A percentile compares a stretch with the other conserved stretches of the same genome.
phyloP scores from a whole-genome alignment of 2,113 vertebrate species.

The Meleagris gallopavo region DNA sequence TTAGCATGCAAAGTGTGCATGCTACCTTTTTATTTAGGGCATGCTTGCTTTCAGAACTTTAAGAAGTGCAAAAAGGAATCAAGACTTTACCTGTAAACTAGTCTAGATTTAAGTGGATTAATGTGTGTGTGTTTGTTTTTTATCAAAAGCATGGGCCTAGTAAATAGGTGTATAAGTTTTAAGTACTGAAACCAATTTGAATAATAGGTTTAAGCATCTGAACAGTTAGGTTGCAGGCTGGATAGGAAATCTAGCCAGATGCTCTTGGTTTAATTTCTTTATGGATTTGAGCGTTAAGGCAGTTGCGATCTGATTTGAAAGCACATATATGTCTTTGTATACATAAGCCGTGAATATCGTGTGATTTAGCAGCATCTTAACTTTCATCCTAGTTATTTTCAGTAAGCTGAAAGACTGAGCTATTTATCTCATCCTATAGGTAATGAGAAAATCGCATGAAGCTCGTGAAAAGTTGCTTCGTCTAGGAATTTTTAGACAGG shows the following conservation, averaged over 20 bases:
- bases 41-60: not conserved
- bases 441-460: constrained; percentile 92
- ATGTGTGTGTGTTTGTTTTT: not conserved
- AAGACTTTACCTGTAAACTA: not conserved
- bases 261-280: not conserved
- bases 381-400: not conserved
- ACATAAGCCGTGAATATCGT: not conserved
- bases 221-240: not conserved
- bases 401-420: not conserved
- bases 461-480: constrained; percentile 91
- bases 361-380: not conserved
- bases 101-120: not conserved
- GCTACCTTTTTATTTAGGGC: not conserved
- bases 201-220: not conserved
- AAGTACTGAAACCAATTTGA: not conserved
- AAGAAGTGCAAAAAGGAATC: not conserved
- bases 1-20: not conserved
- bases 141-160: not conserved
- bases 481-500: constrained; percentile 92
- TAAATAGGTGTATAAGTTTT: not conserved
- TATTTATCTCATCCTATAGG: constrained; percentile 73
- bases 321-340: accelerated
- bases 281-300: not conserved
- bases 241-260: not conserved
- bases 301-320: not conserved